Conservation (phyloP, 2,113 vertebrate genomes). For the Callospermophilus lateralis region DNA sequence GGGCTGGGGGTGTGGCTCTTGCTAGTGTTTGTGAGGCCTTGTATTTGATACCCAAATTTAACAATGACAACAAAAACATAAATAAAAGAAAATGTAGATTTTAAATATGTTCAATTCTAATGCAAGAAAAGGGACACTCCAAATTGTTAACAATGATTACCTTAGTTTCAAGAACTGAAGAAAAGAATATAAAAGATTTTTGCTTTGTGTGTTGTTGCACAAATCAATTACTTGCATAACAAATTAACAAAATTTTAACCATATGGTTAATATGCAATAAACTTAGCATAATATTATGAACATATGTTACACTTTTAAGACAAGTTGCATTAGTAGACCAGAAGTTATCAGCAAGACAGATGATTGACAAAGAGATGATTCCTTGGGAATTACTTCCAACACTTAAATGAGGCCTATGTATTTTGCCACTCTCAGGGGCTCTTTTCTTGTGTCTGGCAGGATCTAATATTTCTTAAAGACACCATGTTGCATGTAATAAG, state of each 20-base stretch:
- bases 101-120: not conserved
- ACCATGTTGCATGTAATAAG: not conserved
- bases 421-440: not conserved
- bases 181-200: not conserved
- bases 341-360: not conserved
- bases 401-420: not conserved
- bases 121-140: not conserved
- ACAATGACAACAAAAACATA: not conserved
- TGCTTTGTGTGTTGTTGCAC: not conserved
- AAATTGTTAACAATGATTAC: not conserved
- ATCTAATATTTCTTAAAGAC: not conserved
- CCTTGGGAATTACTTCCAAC: not conserved
- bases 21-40: not conserved
- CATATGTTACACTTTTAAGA: constrained; percentile 33
- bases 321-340: not conserved
- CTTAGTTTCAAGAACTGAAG: not conserved
- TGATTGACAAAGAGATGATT: not conserved
- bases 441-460: not conserved
- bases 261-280: constrained; percentile 48
- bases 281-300: constrained; percentile 25
- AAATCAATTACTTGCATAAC: constrained; percentile 35
- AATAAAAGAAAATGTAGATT: not conserved
- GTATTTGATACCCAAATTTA: not conserved
- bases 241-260: not conserved
- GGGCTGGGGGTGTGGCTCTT: not conserved